These are phyloP conservation scores for Falcunculus frontatus DNA, from an alignment of 2,113 vertebrate genomes.

Conservation along the genomic window DNA sequence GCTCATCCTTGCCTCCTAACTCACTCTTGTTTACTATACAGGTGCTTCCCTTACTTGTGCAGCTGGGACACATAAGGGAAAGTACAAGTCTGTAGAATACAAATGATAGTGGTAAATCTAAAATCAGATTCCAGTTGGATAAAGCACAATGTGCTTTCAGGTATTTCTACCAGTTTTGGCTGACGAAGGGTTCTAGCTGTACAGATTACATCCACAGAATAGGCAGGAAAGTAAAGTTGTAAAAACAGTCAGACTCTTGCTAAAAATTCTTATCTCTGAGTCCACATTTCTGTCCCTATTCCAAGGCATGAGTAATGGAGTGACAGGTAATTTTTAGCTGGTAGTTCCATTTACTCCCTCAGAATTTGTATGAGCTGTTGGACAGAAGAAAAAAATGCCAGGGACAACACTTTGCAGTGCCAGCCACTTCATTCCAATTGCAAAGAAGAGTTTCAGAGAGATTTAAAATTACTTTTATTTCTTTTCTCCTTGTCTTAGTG, in stretches of 20 bases:
- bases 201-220: not conserved
- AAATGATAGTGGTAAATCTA: not conserved
- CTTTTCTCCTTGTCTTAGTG: not conserved
- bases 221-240: not conserved
- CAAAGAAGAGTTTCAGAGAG: not conserved
- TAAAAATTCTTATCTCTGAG: not conserved
- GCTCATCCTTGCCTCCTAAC: not conserved
- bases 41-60: not conserved
- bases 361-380: not conserved
- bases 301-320: not conserved
- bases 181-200: not conserved
- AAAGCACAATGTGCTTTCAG: not conserved
- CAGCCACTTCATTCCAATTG: not conserved
- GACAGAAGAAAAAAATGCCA: not conserved
- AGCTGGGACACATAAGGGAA: not conserved
- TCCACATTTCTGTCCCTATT: not conserved
- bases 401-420: not conserved
- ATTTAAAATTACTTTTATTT: no score
- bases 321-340: not conserved
- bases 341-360: not conserved
- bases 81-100: not conserved
- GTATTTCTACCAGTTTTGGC: not conserved
- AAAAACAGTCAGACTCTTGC: not conserved
- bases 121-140: not conserved
- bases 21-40: not conserved